phyloP scores from a whole-genome alignment of 2,888 invertebrate genomes.

The Yponomeuta plumbellus region DNA sequence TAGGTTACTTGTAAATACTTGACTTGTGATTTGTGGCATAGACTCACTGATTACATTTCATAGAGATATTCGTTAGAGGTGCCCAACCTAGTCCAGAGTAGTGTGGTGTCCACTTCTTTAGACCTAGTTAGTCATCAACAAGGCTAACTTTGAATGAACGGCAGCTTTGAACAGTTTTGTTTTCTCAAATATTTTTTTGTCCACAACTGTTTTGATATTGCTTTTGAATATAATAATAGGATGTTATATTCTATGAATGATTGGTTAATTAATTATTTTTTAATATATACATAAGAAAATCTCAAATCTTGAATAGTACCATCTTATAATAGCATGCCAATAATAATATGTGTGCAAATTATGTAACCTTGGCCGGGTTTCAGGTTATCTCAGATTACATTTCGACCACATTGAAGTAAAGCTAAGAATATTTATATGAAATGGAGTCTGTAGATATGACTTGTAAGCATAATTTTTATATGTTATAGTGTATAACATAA shows the following conservation, averaged over 20 bases:
- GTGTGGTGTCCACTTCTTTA: not conserved
- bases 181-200: no score
- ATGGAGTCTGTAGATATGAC: constrained; percentile 6
- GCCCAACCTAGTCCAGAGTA: not conserved
- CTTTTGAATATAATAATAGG: no score
- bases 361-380: not conserved
- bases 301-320: not conserved
- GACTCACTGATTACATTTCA: constrained; percentile 3
- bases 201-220: no score
- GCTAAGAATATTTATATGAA: constrained; percentile 6
- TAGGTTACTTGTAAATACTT: constrained; percentile 24
- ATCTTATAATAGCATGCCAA: not conserved
- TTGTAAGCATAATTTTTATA: constrained; percentile 15
- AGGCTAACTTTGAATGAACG: not conserved
- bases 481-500: not conserved
- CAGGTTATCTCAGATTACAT: not conserved
- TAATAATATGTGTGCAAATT: not conserved
- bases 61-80: constrained; percentile 1
- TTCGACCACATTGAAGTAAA: not conserved
- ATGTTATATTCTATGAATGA: no score
- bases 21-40: constrained; percentile 13
- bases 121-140: not conserved
- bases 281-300: not conserved
- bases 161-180: no score
- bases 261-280: not conserved